Evolutionary conservation across 2,113 vertebrate genomes (phyloP).

Genomic region (Cinclus mexicanus): DNA sequence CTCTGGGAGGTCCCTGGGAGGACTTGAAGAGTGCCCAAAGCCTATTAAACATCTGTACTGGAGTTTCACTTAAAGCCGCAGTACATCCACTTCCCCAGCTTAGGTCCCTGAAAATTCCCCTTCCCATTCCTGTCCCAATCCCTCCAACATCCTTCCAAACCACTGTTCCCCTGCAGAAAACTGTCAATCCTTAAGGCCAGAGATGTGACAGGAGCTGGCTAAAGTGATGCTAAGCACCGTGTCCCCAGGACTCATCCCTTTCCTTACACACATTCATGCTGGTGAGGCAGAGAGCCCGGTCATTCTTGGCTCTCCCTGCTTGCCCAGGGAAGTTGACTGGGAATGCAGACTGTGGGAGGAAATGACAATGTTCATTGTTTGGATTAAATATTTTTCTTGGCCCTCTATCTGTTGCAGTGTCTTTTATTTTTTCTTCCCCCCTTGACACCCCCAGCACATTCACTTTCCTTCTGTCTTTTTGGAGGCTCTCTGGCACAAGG

Average conservation of each 20-base stretch:
- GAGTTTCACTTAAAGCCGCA: background rate
- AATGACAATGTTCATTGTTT: slow-evolving; percentile 75
- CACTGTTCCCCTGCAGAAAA: background rate
- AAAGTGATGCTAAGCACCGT: background rate
- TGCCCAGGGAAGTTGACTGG: slow-evolving; percentile 64
- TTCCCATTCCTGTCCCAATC: background rate
- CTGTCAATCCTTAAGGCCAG: background rate
- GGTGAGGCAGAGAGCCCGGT: slow-evolving; percentile 49
- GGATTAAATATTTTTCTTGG: slow-evolving; percentile 78
- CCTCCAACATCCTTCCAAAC: background rate
- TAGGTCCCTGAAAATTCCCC: background rate
- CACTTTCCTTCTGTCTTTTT: slow-evolving; percentile 21
- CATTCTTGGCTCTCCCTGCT: slow-evolving; percentile 59
- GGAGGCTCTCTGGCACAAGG: background rate
- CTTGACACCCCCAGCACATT: background rate
- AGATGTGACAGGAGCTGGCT: background rate
- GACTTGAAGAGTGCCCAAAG: background rate
- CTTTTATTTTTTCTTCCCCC: slow-evolving; percentile 22
- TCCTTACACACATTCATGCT: background rate
- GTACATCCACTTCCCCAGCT: background rate
- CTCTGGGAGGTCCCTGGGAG: background rate
- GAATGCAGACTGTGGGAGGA: slow-evolving; percentile 78
- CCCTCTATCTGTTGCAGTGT: slow-evolving; percentile 45
- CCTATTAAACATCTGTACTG: background rate
- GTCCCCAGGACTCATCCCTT: background rate